phyloP scores from a whole-genome alignment of 2,888 invertebrate species.

The Dicyrtomina minuta region DNA sequence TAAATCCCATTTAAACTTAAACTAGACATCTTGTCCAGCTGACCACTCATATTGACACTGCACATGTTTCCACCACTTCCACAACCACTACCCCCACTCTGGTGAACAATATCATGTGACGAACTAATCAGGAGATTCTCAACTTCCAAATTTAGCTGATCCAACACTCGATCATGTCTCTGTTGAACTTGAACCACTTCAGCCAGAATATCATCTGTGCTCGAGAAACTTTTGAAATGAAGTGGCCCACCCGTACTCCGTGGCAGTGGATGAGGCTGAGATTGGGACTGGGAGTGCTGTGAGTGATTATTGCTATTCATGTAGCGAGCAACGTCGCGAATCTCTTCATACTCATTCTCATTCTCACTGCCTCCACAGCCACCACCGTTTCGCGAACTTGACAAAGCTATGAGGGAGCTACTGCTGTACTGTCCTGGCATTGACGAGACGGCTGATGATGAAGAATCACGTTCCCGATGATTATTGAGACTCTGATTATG shows the following conservation, averaged over 20 bases:
- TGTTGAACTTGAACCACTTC: slow-evolving; percentile 52
- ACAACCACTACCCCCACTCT: not conserved
- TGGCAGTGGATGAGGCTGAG: not conserved
- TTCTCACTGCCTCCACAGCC: slow-evolving; percentile 8
- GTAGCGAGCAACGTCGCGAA: slow-evolving; percentile 50
- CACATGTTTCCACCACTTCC: not conserved
- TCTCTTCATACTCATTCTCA: slow-evolving; percentile 53
- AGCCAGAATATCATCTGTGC: slow-evolving; percentile 51
- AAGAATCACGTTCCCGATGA: slow-evolving; percentile 16
- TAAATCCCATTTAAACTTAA: slow-evolving; percentile 35
- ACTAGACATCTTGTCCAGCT: slow-evolving; percentile 34
- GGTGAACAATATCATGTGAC: slow-evolving; percentile 37
- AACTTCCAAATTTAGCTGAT: slow-evolving; percentile 52
- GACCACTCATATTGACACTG: slow-evolving; percentile 19
- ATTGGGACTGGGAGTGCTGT: not conserved
- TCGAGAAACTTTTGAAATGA: slow-evolving; percentile 52
- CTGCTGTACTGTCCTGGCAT: slow-evolving; percentile 21
- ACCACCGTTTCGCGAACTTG: slow-evolving; percentile 20
- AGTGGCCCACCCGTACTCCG: slow-evolving; percentile 21
- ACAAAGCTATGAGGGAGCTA: slow-evolving; percentile 19
- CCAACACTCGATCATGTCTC: slow-evolving; percentile 50
- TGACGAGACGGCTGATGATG: not conserved
- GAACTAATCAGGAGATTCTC: slow-evolving; percentile 50
- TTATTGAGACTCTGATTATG: not conserved
- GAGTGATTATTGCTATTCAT: slow-evolving; percentile 38